Evolutionary conservation across 2,113 vertebrate species (phyloP), one percentile per base, ranked within the genome.

Genomic region (Sclerurus mexicanus): DNA sequence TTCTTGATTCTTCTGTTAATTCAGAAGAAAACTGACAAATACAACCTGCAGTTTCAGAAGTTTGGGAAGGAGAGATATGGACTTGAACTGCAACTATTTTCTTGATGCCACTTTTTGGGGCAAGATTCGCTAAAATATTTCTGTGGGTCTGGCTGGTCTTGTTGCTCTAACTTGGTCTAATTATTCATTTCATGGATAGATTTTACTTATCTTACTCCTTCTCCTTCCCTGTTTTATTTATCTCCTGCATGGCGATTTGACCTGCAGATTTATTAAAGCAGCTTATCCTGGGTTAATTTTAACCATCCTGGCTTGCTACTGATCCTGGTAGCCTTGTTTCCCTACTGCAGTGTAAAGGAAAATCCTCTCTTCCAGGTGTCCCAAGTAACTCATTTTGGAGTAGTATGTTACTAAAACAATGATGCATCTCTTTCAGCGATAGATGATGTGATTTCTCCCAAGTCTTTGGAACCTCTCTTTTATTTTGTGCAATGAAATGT

Each of bases 121-220:
- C 20, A 87, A 91, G 88, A 46, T 87, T 95, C 89, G 39, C 42
- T 91, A 52, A 89, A 72, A 42, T 89, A 47, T 62, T 88, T 91
- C 25, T 66, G 53, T 49, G 23, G 82, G 67, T 27, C 62, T 85
- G 72, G 24, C 79, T 94, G 27, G 11, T 75, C 60, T 79, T 2
- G 0, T 92, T 96, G 42, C 30, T 91, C 16, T 87, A 11, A 42
- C 33, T 84, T 50, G 20, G 59, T 93, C 39, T 63, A 53, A 14
- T 56, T 91, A 59, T 15, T 79, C 30, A 64, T 64, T 92, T 85
- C 6, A 47, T 22, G 46, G 25, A n/a, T n/a, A n/a, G n/a, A n/a
- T n/a, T n/a, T n/a, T n/a, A n/a, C n/a, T n/a, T n/a, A n/a, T n/a
- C n/a, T n/a, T n/a, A n/a, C n/a, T n/a, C 23, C 24, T 88, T 53